phyloP scores from a whole-genome alignment of 2,113 vertebrate genomes.

The Nesoenas mayeri region DNA sequence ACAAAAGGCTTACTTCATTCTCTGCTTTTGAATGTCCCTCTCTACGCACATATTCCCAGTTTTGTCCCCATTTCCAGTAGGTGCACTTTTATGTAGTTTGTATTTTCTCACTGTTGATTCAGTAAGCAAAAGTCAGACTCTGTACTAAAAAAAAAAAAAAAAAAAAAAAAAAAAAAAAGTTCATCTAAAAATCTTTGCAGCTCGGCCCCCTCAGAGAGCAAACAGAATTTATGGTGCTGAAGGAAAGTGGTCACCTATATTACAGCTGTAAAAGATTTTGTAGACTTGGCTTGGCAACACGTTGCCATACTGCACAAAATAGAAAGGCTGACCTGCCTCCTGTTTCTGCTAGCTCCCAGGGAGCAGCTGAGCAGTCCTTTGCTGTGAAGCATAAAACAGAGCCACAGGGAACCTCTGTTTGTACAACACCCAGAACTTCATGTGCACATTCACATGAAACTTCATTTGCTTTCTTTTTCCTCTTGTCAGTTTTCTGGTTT shows the following conservation, averaged over 20 bases:
- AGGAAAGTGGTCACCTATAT: neutral
- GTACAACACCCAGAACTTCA: neutral
- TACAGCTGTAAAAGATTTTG: neutral
- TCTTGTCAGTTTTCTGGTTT: neutral
- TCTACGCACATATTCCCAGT: neutral
- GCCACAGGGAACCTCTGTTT: neutral
- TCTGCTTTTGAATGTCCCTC: neutral
- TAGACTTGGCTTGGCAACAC: neutral
- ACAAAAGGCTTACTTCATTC: neutral
- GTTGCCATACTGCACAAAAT: neutral
- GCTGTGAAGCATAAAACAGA: neutral
- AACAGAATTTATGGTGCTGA: neutral
- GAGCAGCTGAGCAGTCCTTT: neutral
- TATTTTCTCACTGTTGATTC: neutral
- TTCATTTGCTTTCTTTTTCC: neutral
- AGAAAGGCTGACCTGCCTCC: neutral
- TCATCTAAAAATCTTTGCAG: neutral
- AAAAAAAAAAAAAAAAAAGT: neutral
- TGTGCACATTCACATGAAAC: fast-evolving
- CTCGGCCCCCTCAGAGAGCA: neutral
- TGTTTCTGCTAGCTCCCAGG: neutral
- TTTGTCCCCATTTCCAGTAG: neutral
- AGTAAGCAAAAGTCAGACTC: neutral
- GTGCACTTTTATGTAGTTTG: neutral
- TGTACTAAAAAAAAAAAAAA: neutral